phyloP scores from a whole-genome alignment of 2,113 vertebrate species.

The Enhydra lutris region DNA sequence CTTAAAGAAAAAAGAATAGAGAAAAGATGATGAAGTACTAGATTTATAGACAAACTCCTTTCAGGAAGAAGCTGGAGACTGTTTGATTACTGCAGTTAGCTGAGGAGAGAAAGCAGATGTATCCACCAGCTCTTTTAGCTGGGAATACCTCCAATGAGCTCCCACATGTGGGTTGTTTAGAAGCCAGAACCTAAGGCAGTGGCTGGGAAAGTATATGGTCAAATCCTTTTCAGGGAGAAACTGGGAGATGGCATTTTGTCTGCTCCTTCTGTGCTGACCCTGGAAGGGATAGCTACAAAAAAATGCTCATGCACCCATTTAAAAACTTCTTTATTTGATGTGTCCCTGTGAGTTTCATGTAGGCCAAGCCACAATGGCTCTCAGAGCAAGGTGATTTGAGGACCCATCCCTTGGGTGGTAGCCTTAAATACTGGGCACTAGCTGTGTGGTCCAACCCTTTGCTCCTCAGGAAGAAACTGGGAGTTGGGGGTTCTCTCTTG shows the following conservation, averaged over 20 bases:
- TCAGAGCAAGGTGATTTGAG: background rate
- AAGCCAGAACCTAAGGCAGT: too few species aligned
- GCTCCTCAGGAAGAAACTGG: background rate
- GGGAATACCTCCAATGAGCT: too few species aligned
- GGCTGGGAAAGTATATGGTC: background rate
- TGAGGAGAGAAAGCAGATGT: too few species aligned
- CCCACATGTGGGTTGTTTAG: too few species aligned
- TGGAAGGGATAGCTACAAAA: background rate
- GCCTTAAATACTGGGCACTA: background rate
- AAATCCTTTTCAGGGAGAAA: background rate
- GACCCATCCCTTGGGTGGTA: background rate
- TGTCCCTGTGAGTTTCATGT: background rate
- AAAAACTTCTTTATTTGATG: background rate
- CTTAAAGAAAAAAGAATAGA: too few species aligned
- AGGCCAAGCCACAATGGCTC: background rate
- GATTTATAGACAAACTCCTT: too few species aligned
- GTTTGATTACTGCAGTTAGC: too few species aligned
- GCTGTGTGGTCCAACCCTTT: background rate
- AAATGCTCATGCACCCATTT: background rate
- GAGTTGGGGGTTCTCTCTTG: background rate
- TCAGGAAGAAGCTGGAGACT: too few species aligned
- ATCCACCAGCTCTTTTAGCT: too few species aligned
- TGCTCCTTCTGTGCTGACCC: background rate
- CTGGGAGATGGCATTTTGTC: background rate
- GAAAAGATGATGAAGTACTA: too few species aligned